phyloP scores from a whole-genome alignment of 64 coral and sea anemone genomes.

The Catalaphyllia jardinei region DNA sequence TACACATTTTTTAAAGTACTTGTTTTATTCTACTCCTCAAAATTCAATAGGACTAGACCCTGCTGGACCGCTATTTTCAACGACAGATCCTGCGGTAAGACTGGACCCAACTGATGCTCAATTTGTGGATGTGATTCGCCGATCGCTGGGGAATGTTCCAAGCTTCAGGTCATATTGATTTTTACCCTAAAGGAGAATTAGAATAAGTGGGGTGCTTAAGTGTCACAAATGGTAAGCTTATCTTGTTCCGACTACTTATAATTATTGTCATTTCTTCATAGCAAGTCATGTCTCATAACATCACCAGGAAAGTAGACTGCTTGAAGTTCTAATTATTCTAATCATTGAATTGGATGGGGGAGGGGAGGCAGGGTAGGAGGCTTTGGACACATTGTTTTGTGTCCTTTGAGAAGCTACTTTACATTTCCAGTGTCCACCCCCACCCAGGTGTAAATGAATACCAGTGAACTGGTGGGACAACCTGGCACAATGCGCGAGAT shows the following conservation, averaged over 20 bases:
- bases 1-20: neutral
- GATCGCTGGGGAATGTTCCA: neutral
- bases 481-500: too few relatives aligned
- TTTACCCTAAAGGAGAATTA: conserved; percentile 62
- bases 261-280: too few relatives aligned
- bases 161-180: conserved; percentile 65
- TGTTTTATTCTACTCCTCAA: neutral
- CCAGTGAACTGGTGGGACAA: too few relatives aligned
- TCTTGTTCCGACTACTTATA: neutral
- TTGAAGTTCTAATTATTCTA: too few relatives aligned
- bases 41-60: conserved; percentile 62
- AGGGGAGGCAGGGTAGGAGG: neutral
- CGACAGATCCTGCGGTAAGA: neutral
- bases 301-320: neutral
- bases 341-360: neutral
- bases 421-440: too few relatives aligned
- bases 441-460: too few relatives aligned
- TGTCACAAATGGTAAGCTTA: neutral
- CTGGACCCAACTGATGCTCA: conserved; percentile 72
- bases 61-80: conserved; percentile 21
- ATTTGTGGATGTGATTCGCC: conserved; percentile 68
- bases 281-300: too few relatives aligned
- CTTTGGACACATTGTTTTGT: neutral
- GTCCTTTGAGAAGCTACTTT: too few relatives aligned
- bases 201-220: conserved; percentile 40